A percentile compares a stretch with the other conserved stretches of the same genome.
phyloP scores from a whole-genome alignment of 2,888 invertebrate genomes.

The Anodontia alba region DNA sequence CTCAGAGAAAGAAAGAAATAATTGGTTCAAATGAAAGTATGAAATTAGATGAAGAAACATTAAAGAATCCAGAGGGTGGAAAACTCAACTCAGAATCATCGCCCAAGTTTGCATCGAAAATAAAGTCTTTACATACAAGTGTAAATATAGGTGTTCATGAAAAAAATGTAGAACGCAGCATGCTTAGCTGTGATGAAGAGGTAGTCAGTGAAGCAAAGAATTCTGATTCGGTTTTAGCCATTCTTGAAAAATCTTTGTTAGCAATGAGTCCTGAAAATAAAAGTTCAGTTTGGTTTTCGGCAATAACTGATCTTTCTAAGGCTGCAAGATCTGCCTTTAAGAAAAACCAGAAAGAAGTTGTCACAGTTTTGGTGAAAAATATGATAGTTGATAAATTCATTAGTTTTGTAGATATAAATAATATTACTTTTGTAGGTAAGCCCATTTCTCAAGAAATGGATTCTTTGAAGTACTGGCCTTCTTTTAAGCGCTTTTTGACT shows the following conservation, averaged over 20 bases:
- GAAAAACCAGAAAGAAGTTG: background rate
- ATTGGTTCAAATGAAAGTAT: background rate
- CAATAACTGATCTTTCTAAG: background rate
- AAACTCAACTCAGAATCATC: background rate
- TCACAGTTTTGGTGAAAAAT: background rate
- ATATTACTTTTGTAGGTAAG: constrained; percentile 19
- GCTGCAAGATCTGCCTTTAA: background rate
- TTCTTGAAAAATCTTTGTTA: background rate
- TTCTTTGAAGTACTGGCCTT: constrained; percentile 58
- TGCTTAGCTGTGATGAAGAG: background rate
- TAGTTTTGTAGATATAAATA: constrained; percentile 19
- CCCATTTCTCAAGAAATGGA: background rate
- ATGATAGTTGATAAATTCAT: background rate
- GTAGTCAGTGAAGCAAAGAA: background rate
- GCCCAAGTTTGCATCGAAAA: background rate
- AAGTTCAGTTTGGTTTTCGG: background rate
- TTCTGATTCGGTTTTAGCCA: background rate
- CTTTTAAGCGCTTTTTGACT: constrained; percentile 70
- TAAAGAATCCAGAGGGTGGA: background rate
- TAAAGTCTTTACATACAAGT: background rate
- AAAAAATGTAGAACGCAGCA: background rate
- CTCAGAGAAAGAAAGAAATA: background rate
- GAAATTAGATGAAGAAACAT: background rate
- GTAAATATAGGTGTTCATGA: no score
- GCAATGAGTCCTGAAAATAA: background rate